Percentiles rank a stretch among this genome's conserved stretches.
Evolutionary conservation across 2,888 invertebrate genomes (phyloP).

Genomic region (Tachina grossa): DNA sequence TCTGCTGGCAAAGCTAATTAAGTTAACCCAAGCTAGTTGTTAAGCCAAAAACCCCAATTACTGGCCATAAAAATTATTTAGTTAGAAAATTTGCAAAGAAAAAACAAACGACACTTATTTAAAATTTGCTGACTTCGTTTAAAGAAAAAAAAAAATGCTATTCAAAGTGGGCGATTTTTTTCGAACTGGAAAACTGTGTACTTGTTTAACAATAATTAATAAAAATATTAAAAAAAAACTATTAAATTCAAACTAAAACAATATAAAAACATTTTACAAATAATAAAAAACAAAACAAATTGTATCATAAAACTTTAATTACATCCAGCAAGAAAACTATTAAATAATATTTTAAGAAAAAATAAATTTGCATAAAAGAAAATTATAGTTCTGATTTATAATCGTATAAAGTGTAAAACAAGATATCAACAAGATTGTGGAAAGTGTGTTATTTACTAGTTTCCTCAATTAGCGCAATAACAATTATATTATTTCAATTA

Average conservation of each 20-base stretch:
- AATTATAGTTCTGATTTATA: neutral
- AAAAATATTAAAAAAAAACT: constrained; percentile 18
- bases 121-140: constrained; percentile 26
- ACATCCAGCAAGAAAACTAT: neutral
- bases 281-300: neutral
- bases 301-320: constrained; percentile 34
- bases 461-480: constrained; percentile 18
- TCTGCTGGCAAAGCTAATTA: constrained; percentile 30
- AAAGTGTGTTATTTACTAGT: neutral
- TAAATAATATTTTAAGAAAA: neutral
- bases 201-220: constrained; percentile 8
- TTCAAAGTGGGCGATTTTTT: constrained; percentile 29
- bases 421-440: neutral
- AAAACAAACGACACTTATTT: neutral
- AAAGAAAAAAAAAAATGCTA: constrained; percentile 4
- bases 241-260: constrained; percentile 27
- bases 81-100: constrained; percentile 5
- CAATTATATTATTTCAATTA: neutral
- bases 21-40: constrained; percentile 16
- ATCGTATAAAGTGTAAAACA: constrained; percentile 2
- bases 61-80: constrained; percentile 6
- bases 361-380: constrained; percentile 15
- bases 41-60: constrained; percentile 5
- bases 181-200: neutral
- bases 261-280: constrained; percentile 2